These are phyloP conservation scores for Percopsis transmontana DNA, from an alignment of 2,113 vertebrate species.

Conservation along the genomic window DNA sequence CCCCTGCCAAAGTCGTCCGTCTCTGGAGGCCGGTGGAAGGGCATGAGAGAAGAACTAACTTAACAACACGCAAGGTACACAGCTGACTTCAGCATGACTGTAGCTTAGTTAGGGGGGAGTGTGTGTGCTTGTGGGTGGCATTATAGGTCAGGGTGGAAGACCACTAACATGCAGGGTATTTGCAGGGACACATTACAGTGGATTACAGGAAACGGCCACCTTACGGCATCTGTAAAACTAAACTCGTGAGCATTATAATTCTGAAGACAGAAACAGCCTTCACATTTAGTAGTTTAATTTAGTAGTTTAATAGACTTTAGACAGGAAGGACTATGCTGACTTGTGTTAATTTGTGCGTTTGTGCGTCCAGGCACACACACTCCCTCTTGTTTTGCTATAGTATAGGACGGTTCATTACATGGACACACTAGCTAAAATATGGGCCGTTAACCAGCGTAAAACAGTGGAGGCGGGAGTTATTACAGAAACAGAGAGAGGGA, in stretches of 20 bases:
- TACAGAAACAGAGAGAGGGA: slow-evolving; percentile 23
- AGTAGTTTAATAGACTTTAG: too few relatives aligned
- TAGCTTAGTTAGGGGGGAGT: too few relatives aligned
- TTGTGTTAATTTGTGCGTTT: not conserved
- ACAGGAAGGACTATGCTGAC: not conserved
- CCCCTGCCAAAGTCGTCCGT: slow-evolving; percentile 33
- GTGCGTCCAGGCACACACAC: slow-evolving; percentile 7
- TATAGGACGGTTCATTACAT: slow-evolving; percentile 24
- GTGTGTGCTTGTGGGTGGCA: too few relatives aligned
- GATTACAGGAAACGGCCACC: too few relatives aligned
- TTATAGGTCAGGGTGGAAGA: not conserved
- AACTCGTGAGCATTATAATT: too few relatives aligned
- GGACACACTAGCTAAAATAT: slow-evolving; percentile 24
- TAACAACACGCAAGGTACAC: not conserved
- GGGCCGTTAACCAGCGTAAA: slow-evolving; percentile 20
- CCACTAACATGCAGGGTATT: too few relatives aligned
- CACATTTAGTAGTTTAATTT: too few relatives aligned
- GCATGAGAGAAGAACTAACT: not conserved
- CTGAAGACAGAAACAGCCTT: too few relatives aligned
- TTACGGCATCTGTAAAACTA: too few relatives aligned
- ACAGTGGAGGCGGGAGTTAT: slow-evolving; percentile 8
- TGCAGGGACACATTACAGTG: too few relatives aligned
- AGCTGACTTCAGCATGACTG: too few relatives aligned
- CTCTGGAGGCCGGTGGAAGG: slow-evolving; percentile 36
- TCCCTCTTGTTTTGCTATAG: slow-evolving; percentile 3